A percentile compares a stretch with the other conserved stretches of the same genome.
These are phyloP conservation scores for Metalampra italica DNA, from an alignment of 2,888 invertebrate species.

Conservation along the genomic window DNA sequence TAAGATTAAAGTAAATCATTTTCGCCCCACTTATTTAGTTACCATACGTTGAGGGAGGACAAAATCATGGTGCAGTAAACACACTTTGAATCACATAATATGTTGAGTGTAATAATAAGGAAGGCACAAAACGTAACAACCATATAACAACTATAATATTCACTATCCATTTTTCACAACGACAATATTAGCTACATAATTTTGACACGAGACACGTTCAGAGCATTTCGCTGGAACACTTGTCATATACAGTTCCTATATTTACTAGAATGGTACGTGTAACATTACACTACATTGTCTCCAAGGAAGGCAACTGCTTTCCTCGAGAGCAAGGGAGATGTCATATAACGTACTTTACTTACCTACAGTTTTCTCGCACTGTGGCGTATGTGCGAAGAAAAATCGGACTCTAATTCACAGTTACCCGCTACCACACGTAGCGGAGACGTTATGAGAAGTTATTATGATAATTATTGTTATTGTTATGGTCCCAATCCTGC, in stretches of 20 bases:
- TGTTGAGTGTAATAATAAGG: too few species aligned
- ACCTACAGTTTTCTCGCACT: slow-evolving; percentile 12
- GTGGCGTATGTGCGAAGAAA: slow-evolving; percentile 18
- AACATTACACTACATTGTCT: slow-evolving; percentile 13
- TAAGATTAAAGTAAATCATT: too few species aligned
- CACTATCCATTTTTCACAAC: not conserved
- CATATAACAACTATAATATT: not conserved
- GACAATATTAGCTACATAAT: not conserved
- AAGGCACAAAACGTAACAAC: not conserved
- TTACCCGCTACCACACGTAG: slow-evolving; percentile 22
- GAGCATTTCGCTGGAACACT: slow-evolving; percentile 8
- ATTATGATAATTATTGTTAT: slow-evolving; percentile 22
- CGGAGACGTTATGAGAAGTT: slow-evolving; percentile 27
- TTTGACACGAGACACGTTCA: slow-evolving; percentile 9
- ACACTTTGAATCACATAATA: too few species aligned
- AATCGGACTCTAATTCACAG: slow-evolving; percentile 23
- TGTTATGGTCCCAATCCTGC: not conserved
- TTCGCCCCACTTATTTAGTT: too few species aligned
- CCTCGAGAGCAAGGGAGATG: slow-evolving; percentile 7
- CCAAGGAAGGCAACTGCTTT: slow-evolving; percentile 6
- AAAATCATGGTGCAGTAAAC: too few species aligned
- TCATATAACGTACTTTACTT: slow-evolving; percentile 6
- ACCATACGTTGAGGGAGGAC: too few species aligned
- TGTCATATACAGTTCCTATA: slow-evolving; percentile 9
- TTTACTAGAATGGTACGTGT: slow-evolving; percentile 15